Percentiles rank a stretch among this genome's conserved stretches.
Evolutionary conservation across 2,113 vertebrate species (phyloP).

Genomic region (Ceratotherium simum): DNA sequence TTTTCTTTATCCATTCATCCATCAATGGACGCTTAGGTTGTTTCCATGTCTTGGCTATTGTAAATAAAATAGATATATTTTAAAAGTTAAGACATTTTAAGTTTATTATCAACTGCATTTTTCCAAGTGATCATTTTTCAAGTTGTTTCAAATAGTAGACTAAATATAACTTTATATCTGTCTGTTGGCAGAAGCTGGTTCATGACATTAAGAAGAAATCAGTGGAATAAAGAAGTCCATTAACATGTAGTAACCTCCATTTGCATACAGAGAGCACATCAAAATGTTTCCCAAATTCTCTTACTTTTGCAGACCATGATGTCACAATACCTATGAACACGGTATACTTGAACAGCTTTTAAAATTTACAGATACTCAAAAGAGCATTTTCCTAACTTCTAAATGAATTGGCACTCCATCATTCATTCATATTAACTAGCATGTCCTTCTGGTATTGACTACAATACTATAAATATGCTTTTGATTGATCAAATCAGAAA

Average conservation of each 20-base stretch:
- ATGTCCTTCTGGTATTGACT: not conserved
- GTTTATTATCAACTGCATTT: not conserved
- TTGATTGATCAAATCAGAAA: not conserved
- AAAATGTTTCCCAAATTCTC: not conserved
- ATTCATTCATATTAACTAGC: not conserved
- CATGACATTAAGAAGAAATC: not conserved
- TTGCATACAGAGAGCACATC: not conserved
- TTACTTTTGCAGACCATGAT: not conserved
- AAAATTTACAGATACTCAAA: not conserved
- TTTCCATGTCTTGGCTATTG: not conserved
- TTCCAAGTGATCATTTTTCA: conserved; percentile 16
- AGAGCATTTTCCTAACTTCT: not conserved
- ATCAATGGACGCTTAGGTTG: not conserved
- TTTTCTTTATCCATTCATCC: not conserved
- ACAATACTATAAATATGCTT: not conserved
- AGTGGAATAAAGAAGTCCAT: not conserved
- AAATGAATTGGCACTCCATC: not conserved
- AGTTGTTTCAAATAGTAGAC: not conserved
- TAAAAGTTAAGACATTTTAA: conserved; percentile 3
- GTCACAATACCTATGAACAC: not conserved
- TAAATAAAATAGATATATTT: not conserved
- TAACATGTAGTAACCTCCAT: not conserved
- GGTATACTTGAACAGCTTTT: not conserved
- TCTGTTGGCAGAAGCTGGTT: not conserved
- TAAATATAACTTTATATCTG: not conserved